These are phyloP conservation scores for Protaetia brevitarsis DNA, from an alignment of 1,140 invertebrate genomes.

Conservation along the genomic window DNA sequence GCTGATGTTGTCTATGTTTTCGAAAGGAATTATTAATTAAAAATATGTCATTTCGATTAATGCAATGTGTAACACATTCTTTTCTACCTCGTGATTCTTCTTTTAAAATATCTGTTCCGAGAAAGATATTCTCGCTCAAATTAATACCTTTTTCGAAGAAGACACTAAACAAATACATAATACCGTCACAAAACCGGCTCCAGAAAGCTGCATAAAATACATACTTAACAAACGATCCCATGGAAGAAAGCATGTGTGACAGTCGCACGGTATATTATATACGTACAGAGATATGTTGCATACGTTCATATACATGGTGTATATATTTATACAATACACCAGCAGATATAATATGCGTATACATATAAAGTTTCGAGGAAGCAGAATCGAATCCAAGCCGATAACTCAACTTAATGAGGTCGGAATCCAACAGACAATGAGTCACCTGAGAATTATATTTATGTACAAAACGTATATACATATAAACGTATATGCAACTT, in stretches of 20 bases:
- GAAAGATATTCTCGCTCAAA: neutral
- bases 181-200: constrained; percentile 4
- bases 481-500: too few species aligned
- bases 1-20: too few species aligned
- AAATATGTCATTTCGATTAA: too few species aligned
- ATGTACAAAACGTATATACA: too few species aligned
- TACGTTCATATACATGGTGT: too few species aligned
- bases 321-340: neutral
- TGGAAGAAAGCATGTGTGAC: constrained; percentile 8
- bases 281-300: too few species aligned
- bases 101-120: neutral
- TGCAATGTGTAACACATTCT: too few species aligned
- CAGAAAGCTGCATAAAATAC: neutral
- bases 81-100: too few species aligned
- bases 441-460: neutral
- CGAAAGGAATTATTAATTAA: too few species aligned
- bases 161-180: constrained; percentile 4
- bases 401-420: neutral
- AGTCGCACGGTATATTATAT: neutral
- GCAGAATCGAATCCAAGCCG: neutral
- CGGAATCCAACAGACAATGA: constrained; percentile 7
- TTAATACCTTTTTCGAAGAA: constrained; percentile 13
- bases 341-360: too few species aligned
- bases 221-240: neutral
- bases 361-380: constrained; percentile 8